These are phyloP conservation scores for Bactericera cockerelli DNA, from an alignment of 1,140 invertebrate genomes.

Conservation along the genomic window DNA sequence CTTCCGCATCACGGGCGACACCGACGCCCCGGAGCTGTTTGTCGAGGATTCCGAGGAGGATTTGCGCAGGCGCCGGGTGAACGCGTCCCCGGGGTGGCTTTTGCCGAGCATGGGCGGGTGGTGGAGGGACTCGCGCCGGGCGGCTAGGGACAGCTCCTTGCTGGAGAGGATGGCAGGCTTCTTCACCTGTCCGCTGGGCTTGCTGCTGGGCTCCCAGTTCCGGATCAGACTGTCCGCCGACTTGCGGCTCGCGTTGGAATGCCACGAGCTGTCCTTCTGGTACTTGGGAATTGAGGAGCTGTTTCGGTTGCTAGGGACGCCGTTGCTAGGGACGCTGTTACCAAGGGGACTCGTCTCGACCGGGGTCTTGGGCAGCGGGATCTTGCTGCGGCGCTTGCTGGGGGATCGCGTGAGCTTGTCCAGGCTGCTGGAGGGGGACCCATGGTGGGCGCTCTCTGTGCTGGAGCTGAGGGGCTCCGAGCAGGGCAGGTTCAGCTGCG, in stretches of 20 bases:
- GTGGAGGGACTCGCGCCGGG: neutral
- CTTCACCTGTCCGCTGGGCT: slow-evolving; percentile 22
- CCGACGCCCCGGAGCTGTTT: neutral
- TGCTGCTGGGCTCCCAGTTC: slow-evolving; percentile 25
- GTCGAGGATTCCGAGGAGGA: neutral
- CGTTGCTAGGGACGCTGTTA: neutral
- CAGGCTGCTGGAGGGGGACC: slow-evolving; percentile 25
- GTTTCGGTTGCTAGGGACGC: slow-evolving; percentile 30
- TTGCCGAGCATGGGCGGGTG: neutral
- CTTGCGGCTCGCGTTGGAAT: slow-evolving; percentile 33
- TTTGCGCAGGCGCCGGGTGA: neutral
- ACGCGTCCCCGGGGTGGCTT: neutral
- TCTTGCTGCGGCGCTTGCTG: slow-evolving; percentile 43
- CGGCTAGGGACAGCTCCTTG: neutral
- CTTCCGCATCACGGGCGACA: neutral
- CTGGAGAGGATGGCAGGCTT: slow-evolving; percentile 20
- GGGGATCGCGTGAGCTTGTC: slow-evolving; percentile 31
- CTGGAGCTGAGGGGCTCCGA: slow-evolving; percentile 36
- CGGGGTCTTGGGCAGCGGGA: slow-evolving; percentile 49
- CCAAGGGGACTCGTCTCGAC: slow-evolving; percentile 24
- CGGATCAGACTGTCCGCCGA: slow-evolving; percentile 32
- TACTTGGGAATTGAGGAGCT: slow-evolving; percentile 23
- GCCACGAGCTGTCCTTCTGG: slow-evolving; percentile 30
- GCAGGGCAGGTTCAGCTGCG: slow-evolving; percentile 23
- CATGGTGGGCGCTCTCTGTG: slow-evolving; percentile 45